Percentiles rank a stretch among this genome's conserved stretches.
Conservation (phyloP, 2,113 vertebrate genomes). For the Protomyctophum bolini region DNA sequence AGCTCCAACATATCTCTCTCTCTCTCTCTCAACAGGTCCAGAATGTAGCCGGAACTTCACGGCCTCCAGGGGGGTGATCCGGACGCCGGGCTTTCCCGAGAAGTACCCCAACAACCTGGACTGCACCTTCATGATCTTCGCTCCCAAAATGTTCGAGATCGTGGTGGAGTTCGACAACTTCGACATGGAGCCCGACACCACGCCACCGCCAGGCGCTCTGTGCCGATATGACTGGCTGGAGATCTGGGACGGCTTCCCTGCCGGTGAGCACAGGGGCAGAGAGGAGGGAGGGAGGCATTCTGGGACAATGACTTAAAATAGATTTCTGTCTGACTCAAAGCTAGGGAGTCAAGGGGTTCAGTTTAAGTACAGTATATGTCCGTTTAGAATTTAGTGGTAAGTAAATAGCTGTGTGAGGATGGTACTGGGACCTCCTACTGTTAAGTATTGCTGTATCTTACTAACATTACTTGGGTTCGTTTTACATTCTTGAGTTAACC, state of each 20-base stretch:
- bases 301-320: too few species aligned
- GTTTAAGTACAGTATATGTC: too few species aligned
- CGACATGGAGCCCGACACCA: constrained; percentile 92
- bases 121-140: constrained; percentile 98
- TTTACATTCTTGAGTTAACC: too few species aligned
- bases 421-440: too few species aligned
- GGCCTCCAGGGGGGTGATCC: constrained; percentile 85
- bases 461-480: too few species aligned
- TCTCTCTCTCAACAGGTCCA: constrained; percentile 78
- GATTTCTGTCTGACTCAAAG: too few species aligned
- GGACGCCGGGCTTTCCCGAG: constrained; percentile 94
- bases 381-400: too few species aligned
- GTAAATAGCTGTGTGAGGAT: too few species aligned
- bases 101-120: constrained; percentile 98
- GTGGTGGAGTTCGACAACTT: constrained; percentile 97
- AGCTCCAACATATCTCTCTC: neutral
- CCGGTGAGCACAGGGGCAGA: constrained; percentile 79
- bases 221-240: constrained; percentile 96
- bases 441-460: too few species aligned
- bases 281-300: neutral
- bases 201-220: constrained; percentile 86
- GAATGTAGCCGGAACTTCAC: constrained; percentile 97
- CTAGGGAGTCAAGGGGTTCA: too few species aligned
- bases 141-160: constrained; percentile 96
- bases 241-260: constrained; percentile 97